A percentile compares a stretch with the other conserved stretches of the same genome.
Conservation (phyloP, 2,113 vertebrate genomes). For the Ochotona princeps region DNA sequence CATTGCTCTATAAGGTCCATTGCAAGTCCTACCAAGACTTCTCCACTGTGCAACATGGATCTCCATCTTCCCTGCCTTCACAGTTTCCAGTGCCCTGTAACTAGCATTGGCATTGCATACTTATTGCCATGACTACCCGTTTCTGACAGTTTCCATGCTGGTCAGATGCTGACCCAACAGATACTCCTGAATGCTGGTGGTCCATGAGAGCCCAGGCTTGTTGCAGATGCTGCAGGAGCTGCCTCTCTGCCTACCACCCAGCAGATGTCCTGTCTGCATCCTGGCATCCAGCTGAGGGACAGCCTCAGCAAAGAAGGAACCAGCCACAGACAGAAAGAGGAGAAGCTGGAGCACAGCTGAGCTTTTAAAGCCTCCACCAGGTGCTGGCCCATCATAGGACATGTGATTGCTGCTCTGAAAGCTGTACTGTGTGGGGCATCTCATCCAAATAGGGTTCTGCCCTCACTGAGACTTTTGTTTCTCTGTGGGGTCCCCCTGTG, state of each 20-base stretch:
- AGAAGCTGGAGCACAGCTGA: neutral
- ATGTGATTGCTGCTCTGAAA: neutral
- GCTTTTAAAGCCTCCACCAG: neutral
- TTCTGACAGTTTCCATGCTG: neutral
- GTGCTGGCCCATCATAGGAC: neutral
- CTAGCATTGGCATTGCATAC: too few relatives aligned
- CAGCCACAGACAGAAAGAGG: neutral
- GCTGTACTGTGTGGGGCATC: too few relatives aligned
- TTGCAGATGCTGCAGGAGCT: neutral
- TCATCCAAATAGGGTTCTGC: too few relatives aligned
- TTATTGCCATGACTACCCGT: neutral
- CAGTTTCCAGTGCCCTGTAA: neutral
- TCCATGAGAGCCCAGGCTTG: neutral
- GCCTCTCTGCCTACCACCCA: neutral
- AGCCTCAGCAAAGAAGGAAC: neutral
- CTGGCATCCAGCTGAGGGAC: neutral
- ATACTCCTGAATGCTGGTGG: neutral
- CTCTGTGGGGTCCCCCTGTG: too few relatives aligned
- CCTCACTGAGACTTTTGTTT: neutral
- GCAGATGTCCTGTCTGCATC: neutral
- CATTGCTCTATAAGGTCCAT: neutral
- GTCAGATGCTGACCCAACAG: neutral
- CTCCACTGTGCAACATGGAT: neutral
- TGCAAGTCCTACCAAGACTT: neutral
- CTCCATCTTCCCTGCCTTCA: neutral